Base-by-base conservation (phyloP, 2,888 invertebrate genomes). In the Yponomeuta evonymella region DNA sequence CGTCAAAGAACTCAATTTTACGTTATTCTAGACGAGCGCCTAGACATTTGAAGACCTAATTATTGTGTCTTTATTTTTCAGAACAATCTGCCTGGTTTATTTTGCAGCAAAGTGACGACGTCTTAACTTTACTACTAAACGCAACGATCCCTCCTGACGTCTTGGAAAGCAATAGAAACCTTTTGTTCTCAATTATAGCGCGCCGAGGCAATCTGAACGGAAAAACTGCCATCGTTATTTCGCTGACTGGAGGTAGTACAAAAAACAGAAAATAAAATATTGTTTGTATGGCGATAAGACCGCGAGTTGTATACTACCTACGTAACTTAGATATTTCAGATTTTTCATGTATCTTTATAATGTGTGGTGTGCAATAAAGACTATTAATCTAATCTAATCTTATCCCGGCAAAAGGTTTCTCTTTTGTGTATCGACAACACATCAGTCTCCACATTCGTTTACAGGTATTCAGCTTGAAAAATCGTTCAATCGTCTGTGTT, bases 11-110 rank as follows among this genome's bases (percentile, higher is more conserved):
- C 33, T 43, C 5, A 8, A 8, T 43, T 8, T 43, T 8, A 43
- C 43, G 43, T 43, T 43, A 43, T 43, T 43, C 6, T 3, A 43
- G 43, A 43, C 8, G 6, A 6, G 43, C 43, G 43, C 43, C 43
- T 43, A 1, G 43, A 51, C 51, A 2, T 12, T 51, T 51, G 12
- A 8, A 51, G 51, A 51, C 10, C 51, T 58, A 6, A 12, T 12
- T 58, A 58, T 15, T 15, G 12, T 58, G 51, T 15, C 51, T 58
- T 66, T 43, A 12, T 51, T 8, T 70, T 70, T 33, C 67, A 70
- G 70, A 66, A 51, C 58, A 70, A 9, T 30, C 51, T 15, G 67
- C 51, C 51, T 70, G 67, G 67, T 70, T 70, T 62, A 48, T n/a
- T 2, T 3, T 70, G n/a, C n/a, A 70, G 30, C 10, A 9, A 58